These are phyloP conservation scores for Terebella lapidaria DNA, from an alignment of 2,888 invertebrate species.

Conservation along the genomic window DNA sequence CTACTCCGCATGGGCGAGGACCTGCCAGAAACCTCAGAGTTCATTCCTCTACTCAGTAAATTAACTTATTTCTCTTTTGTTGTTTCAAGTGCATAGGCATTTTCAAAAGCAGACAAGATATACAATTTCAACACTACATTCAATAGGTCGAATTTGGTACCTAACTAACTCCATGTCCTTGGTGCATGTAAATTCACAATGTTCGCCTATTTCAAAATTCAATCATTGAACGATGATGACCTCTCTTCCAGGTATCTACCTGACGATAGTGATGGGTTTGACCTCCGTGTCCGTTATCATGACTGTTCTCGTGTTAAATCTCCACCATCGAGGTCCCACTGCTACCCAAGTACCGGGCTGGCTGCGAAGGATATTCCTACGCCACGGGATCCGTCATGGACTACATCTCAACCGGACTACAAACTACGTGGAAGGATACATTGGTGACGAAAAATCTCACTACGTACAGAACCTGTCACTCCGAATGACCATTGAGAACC, in stretches of 20 bases:
- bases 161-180: no score
- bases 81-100: no score
- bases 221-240: no score
- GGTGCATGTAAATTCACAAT: no score
- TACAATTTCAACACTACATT: no score
- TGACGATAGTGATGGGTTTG: conserved; percentile 32
- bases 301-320: conserved; percentile 29
- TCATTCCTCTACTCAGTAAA: conserved; percentile 60
- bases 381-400: no score
- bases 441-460: conserved; percentile 16
- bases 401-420: no score
- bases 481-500: conserved; percentile 44
- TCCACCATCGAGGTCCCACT: conserved; percentile 28
- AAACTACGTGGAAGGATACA: no score
- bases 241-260: conserved; percentile 34
- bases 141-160: no score
- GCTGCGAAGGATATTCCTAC: conserved; percentile 24
- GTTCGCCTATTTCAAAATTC: no score
- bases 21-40: conserved; percentile 60
- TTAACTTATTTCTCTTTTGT: no score
- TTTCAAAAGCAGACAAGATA: no score
- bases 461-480: conserved; percentile 44
- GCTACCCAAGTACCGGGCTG: conserved; percentile 27
- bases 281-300: conserved; percentile 30
- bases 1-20: conserved; percentile 61